phyloP scores from a whole-genome alignment of 2,888 invertebrate species.

The Erynnis tages region DNA sequence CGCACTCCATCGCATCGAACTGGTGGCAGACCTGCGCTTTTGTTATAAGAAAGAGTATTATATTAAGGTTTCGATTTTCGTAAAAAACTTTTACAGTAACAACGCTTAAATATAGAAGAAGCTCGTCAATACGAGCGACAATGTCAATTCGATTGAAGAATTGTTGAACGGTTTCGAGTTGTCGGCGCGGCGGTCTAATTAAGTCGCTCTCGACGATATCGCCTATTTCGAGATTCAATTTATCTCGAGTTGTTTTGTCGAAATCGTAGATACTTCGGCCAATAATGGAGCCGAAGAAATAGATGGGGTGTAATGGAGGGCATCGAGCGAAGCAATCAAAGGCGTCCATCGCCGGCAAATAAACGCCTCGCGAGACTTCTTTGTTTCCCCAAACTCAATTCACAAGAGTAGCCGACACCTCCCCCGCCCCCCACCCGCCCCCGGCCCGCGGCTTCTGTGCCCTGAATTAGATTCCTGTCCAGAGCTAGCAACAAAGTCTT shows the following conservation, averaged over 20 bases:
- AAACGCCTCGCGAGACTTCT: constrained; percentile 26
- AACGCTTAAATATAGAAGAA: too few relatives aligned
- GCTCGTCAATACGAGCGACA: too few relatives aligned
- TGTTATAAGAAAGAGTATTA: too few relatives aligned
- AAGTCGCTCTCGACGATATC: not conserved
- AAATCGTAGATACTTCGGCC: constrained; percentile 15
- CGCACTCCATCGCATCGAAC: too few relatives aligned
- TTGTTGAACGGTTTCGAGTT: not conserved
- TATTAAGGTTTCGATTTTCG: too few relatives aligned
- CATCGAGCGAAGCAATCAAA: constrained; percentile 19
- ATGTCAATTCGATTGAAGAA: not conserved
- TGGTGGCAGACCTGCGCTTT: too few relatives aligned
- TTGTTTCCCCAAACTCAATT: constrained; percentile 20
- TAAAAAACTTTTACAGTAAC: too few relatives aligned
- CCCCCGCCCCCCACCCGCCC: not conserved
- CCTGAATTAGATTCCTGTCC: constrained; percentile 2
- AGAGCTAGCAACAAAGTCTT: not conserved
- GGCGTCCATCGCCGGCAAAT: constrained; percentile 18
- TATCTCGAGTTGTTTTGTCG: constrained; percentile 15
- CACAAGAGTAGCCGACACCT: not conserved
- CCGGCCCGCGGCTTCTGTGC: not conserved
- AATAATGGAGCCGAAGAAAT: constrained; percentile 17
- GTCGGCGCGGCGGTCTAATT: not conserved
- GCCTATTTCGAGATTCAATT: constrained; percentile 12
- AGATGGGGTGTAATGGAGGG: constrained; percentile 20